These are phyloP conservation scores for Apus apus DNA, from an alignment of 2,113 vertebrate species.

Conservation along the genomic window DNA sequence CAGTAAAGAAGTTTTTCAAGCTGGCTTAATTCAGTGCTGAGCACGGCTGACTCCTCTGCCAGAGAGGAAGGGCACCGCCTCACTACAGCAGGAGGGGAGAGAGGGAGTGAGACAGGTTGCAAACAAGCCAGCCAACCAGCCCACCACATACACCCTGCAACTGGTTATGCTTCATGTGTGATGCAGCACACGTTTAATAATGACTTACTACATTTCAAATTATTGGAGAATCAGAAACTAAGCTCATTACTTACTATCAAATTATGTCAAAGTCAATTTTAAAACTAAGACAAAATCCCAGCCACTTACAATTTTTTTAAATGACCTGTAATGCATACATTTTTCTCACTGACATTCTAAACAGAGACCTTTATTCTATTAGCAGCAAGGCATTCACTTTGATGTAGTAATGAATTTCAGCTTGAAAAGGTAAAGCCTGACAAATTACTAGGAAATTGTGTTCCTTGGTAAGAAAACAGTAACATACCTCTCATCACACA, in stretches of 20 bases:
- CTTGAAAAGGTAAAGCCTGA: not conserved
- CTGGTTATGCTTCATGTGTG: not conserved
- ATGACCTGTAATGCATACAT: not conserved
- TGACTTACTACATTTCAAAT: not conserved
- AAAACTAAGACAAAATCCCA: not conserved
- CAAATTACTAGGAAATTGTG: not conserved
- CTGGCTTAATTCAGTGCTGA: not conserved
- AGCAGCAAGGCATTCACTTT: not conserved
- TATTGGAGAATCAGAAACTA: not conserved
- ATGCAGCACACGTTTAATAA: not conserved
- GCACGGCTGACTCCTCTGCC: not conserved
- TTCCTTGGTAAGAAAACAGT: not conserved
- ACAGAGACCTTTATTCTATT: not conserved
- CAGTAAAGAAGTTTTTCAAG: too few species aligned
- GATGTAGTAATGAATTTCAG: constrained; percentile 7
- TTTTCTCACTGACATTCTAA: constrained; percentile 13
- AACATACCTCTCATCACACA: not conserved
- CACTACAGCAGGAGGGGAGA: rapidly evolving
- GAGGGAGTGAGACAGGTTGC: not conserved
- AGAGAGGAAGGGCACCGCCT: rapidly evolving
- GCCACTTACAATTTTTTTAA: not conserved
- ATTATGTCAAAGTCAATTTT: not conserved
- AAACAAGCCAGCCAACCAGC: not conserved
- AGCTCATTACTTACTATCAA: constrained; percentile 1
- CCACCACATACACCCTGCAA: too few species aligned